phyloP scores from a whole-genome alignment of 2,888 invertebrate species.

The Lacanobia wlatinum region DNA sequence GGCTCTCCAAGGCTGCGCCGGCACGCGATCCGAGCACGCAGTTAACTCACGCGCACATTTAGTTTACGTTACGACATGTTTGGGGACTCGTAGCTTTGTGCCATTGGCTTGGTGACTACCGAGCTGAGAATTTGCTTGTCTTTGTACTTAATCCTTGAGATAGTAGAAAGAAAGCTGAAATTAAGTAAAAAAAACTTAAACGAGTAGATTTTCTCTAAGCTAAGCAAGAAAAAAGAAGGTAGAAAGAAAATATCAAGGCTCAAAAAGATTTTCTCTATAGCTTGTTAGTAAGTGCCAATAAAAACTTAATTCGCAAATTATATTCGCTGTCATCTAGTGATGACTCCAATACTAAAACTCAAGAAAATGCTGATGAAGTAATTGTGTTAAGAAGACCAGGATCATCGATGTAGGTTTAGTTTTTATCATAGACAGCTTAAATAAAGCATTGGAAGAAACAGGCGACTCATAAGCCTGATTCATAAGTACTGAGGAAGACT shows the following conservation, averaged over 20 bases:
- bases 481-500: no score
- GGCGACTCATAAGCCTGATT: no score
- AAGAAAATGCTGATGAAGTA: no score
- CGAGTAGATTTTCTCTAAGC: no score
- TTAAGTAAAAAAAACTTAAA: not conserved
- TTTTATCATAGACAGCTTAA: not conserved
- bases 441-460: no score
- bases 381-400: no score
- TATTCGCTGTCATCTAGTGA: no score
- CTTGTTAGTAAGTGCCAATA: not conserved
- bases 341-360: no score
- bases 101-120: not conserved
- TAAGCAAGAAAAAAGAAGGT: no score
- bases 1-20: slow-evolving; percentile 87
- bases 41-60: slow-evolving; percentile 71
- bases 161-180: not conserved
- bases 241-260: not conserved
- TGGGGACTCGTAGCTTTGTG: slow-evolving; percentile 14
- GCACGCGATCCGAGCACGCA: slow-evolving; percentile 90
- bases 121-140: not conserved
- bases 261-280: not conserved
- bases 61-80: slow-evolving; percentile 64
- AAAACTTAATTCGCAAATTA: not conserved
- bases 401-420: not conserved
- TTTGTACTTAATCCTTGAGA: not conserved